Percentiles rank a stretch among this genome's conserved stretches.
phyloP scores from a whole-genome alignment of 1,140 invertebrate species.

The Drosophila repleta region DNA sequence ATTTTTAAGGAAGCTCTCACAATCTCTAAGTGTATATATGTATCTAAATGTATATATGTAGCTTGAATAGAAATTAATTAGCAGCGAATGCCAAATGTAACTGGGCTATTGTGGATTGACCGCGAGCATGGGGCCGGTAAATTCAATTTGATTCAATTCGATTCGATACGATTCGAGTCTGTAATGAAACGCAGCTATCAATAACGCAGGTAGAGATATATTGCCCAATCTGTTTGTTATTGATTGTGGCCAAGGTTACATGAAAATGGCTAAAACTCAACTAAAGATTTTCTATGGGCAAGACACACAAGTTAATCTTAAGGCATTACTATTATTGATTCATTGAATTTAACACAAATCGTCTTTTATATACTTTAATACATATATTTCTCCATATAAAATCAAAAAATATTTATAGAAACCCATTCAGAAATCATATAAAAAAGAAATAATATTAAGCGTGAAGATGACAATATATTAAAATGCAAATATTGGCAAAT shows the following conservation, averaged over 20 bases:
- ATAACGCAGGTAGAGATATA: conserved; percentile 35
- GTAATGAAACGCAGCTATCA: conserved; percentile 37
- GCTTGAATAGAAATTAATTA: conserved; percentile 76
- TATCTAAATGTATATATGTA: conserved; percentile 27
- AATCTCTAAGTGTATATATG: conserved; percentile 39
- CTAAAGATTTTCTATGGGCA: neutral
- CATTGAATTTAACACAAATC: too few species aligned
- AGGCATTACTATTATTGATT: too few species aligned
- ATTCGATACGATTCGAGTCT: neutral
- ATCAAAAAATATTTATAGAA: too few species aligned
- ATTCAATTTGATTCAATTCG: conserved; percentile 10
- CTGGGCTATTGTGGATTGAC: neutral
- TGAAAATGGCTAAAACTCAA: conserved; percentile 1
- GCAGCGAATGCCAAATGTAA: conserved; percentile 27
- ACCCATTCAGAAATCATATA: too few species aligned
- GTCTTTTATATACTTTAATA: too few species aligned
- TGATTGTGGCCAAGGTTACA: conserved; percentile 20
- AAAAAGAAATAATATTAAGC: neutral
- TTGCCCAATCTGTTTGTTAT: conserved; percentile 20
- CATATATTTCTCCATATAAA: too few species aligned
- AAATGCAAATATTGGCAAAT: neutral
- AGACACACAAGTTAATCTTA: conserved; percentile 1
- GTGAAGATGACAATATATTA: neutral
- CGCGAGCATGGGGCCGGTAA: neutral
- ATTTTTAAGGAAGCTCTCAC: conserved; percentile 17